These are phyloP conservation scores for Otolemur garnettii DNA, from an alignment of 2,113 vertebrate genomes.

Conservation along the genomic window DNA sequence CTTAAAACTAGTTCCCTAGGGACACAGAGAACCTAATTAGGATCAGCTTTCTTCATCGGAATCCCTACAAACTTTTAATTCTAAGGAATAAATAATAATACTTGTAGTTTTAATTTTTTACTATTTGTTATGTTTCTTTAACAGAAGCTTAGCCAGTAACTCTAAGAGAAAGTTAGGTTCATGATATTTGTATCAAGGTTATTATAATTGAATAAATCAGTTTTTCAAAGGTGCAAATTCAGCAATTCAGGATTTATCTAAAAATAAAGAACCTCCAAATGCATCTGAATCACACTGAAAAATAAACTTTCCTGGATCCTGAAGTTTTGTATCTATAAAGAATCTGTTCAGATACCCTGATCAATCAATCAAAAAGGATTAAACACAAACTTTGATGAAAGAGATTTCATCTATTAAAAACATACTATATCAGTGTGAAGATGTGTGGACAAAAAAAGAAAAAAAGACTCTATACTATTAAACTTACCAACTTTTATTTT, in stretches of 20 bases:
- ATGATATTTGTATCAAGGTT: not conserved
- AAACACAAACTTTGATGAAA: conserved; percentile 15
- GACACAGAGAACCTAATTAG: not conserved
- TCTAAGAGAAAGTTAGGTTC: not conserved
- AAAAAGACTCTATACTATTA: not conserved
- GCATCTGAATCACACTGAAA: not conserved
- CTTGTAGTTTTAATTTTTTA: not conserved
- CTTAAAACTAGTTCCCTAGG: not conserved
- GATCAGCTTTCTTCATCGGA: not conserved
- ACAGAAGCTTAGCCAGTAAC: conserved; percentile 6
- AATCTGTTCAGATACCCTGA: not conserved
- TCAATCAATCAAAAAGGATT: not conserved
- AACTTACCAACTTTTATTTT: not conserved
- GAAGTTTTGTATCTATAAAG: not conserved
- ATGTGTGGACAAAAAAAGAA: not conserved
- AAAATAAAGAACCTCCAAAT: not conserved
- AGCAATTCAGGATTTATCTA: conserved; percentile 37
- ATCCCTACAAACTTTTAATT: not conserved
- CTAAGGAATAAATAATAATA: not conserved
- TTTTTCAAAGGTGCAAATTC: conserved; percentile 44
- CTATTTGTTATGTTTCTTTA: conserved; percentile 37
- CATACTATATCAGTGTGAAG: not conserved
- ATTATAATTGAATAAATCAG: conserved; percentile 24
- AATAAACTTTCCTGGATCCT: not conserved
- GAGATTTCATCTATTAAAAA: conserved; percentile 14